phyloP scores from a whole-genome alignment of 2,888 invertebrate species.

The Steinernema scapterisci region DNA sequence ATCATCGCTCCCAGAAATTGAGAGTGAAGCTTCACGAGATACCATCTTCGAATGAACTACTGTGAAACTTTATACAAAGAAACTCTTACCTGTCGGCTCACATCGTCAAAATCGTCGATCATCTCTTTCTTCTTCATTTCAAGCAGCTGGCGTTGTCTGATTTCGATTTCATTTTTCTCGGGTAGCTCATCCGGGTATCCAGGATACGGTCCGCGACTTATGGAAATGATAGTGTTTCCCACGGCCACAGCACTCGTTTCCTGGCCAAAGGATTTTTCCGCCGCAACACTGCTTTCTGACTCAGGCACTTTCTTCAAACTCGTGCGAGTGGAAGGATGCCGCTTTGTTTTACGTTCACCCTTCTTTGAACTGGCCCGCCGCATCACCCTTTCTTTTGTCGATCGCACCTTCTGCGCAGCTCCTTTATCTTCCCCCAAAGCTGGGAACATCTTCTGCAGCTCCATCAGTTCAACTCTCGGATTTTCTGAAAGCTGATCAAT shows the following conservation, averaged over 20 bases:
- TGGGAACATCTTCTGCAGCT: not conserved
- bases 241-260: not conserved
- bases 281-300: too few relatives aligned
- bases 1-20: conserved; percentile 10
- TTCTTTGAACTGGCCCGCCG: conserved; percentile 18
- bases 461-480: not conserved
- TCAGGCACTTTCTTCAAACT: not conserved
- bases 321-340: not conserved
- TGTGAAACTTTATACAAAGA: not conserved
- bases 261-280: not conserved
- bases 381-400: conserved; percentile 23
- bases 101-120: conserved; percentile 20
- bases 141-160: not conserved
- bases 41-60: conserved; percentile 1
- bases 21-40: not conserved
- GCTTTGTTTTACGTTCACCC: not conserved
- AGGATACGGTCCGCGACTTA: conserved; percentile 2
- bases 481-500: not conserved
- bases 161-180: not conserved
- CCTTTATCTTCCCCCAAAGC: not conserved
- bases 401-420: not conserved
- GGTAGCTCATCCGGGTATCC: not conserved
- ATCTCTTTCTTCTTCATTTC: conserved; percentile 15
- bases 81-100: conserved; percentile 12
- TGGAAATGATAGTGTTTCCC: conserved; percentile 17